Base-by-base conservation (phyloP, 2,797 vertebrate species). In the Characodon lateralis region DNA sequence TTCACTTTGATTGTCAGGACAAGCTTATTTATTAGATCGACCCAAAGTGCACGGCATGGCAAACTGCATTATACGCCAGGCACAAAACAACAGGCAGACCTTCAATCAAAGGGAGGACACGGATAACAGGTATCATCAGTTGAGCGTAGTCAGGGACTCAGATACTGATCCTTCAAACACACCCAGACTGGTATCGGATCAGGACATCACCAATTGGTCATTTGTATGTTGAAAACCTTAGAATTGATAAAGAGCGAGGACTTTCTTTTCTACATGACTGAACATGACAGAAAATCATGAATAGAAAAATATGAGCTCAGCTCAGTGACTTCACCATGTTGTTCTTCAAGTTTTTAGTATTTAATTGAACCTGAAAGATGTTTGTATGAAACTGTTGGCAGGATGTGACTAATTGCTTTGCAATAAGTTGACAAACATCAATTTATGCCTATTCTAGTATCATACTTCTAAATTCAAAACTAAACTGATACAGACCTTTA, bases 301-400 rank as follows among this genome's bases (percentile, higher is more conserved):
- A 46, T 3, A 26, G 5, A 39, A 39, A 9, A 63, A 13, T 35
- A 73, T 35, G 20, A 84, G 26, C 65, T 79, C 41, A 51, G 48
- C 55, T 85, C 83, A 83, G 81, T 82, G 80, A 87, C 84, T 89
- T 89, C 88, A 91, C 84, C 89, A 83, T 82, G 80, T 81, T 66
- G 41, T 76, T 39, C 56, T 10, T 2, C 53, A 22, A 55, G 53
- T 55, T 24, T 55, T 55, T 55, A 69, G 24, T 26, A 48, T 26
- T 46, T 7, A 24, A 41, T 5, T 68, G 20, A 68, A 66, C 41
- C 22, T 10, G 43, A 68, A 43, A 70, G n/a, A 16, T 48, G 66
- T 69, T 16, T 69, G 65, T 46, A 46, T 26, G 39, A 46, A 13
- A 46, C 22, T n/a, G 41, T 14, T 16, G 41, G 46, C 5, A 20